A percentile compares a stretch with the other conserved stretches of the same genome.
Evolutionary conservation across 2,113 vertebrate species (phyloP).

Genomic region (Apaloderma vittatum): DNA sequence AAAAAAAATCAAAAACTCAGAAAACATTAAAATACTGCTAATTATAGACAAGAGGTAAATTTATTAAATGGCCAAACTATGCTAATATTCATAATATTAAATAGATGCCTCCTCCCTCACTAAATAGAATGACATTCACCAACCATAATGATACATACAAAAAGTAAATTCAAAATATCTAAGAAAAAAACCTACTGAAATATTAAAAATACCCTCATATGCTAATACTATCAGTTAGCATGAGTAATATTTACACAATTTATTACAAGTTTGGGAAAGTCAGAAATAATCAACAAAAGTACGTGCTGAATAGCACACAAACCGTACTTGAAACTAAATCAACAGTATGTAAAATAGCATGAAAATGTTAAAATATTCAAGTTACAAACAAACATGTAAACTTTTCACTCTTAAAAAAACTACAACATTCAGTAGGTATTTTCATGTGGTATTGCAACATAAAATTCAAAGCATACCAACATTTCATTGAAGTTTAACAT

Average conservation of each 20-base stretch:
- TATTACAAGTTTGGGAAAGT: not conserved
- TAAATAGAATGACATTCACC: not conserved
- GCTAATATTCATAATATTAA: not conserved
- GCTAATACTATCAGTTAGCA: not conserved
- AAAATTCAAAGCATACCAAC: not conserved
- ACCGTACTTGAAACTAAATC: not conserved
- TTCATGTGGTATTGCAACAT: not conserved
- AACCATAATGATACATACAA: not conserved
- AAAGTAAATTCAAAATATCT: not conserved
- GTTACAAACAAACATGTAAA: not conserved
- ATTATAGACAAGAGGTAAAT: not conserved
- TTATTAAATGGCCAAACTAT: not conserved
- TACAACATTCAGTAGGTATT: not conserved
- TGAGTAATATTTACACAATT: not conserved
- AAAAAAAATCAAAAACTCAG: not conserved
- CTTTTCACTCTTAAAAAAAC: not conserved
- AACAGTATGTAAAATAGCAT: not conserved
- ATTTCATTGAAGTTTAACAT: not conserved
- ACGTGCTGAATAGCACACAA: not conserved
- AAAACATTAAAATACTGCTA: not conserved
- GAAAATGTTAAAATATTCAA: not conserved
- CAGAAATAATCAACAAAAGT: not conserved
- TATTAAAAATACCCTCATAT: fast-evolving
- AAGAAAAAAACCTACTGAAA: not conserved
- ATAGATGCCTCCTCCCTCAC: not conserved